A percentile compares a stretch with the other conserved stretches of the same genome.
phyloP scores from a whole-genome alignment of 2,888 invertebrate genomes.

The Heliconius hortense region DNA sequence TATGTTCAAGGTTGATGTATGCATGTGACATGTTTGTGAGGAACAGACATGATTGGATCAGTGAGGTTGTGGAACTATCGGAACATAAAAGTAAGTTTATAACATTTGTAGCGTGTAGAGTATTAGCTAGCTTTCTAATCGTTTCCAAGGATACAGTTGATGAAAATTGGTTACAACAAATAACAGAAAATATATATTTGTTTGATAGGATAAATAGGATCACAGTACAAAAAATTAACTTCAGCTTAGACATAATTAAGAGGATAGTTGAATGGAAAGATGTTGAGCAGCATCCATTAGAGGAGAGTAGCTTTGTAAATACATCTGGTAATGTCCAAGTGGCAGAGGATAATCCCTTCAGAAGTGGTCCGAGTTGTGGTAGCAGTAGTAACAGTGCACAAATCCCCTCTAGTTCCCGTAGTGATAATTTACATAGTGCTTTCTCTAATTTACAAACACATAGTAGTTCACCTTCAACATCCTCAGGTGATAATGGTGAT shows the following conservation, averaged over 20 bases:
- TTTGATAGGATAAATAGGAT: constrained; percentile 85
- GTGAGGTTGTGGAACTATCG: constrained; percentile 90
- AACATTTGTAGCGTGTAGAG: constrained; percentile 89
- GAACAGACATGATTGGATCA: constrained; percentile 91
- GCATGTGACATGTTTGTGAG: constrained; percentile 90
- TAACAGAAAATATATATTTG: constrained; percentile 87
- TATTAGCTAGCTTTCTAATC: constrained; percentile 91
- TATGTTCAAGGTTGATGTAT: constrained; percentile 90
- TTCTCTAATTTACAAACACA: constrained; percentile 77
- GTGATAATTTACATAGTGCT: constrained; percentile 67
- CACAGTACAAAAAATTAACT: constrained; percentile 89
- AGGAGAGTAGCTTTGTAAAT: constrained; percentile 83
- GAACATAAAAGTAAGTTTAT: constrained; percentile 90
- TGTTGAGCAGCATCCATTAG: constrained; percentile 89
- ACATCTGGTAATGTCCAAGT: constrained; percentile 63
- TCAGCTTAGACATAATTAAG: constrained; percentile 92
- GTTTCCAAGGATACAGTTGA: constrained; percentile 91
- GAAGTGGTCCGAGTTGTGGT: constrained; percentile 66
- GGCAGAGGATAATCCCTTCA: constrained; percentile 74
- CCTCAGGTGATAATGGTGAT: constrained; percentile 53
- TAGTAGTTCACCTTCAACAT: constrained; percentile 64
- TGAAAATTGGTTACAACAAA: constrained; percentile 89
- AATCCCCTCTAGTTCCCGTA: constrained; percentile 57
- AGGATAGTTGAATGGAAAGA: constrained; percentile 95
- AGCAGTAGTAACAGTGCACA: constrained; percentile 51